These are phyloP conservation scores for Hystrix cristata DNA, from an alignment of 2,113 vertebrate species.

Conservation along the genomic window DNA sequence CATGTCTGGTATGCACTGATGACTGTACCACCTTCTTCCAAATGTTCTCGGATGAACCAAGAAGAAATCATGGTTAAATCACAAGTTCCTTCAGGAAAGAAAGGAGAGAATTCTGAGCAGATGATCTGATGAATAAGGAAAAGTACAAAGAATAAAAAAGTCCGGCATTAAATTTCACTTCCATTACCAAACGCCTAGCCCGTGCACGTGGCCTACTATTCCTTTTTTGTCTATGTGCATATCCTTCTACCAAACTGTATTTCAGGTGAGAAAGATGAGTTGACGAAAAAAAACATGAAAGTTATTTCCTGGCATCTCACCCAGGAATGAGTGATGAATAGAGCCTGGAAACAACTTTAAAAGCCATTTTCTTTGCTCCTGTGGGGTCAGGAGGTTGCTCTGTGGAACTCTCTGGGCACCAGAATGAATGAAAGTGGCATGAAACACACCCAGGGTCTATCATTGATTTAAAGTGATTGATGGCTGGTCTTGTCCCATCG, in stretches of 20 bases:
- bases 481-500: constrained; percentile 80
- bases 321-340: constrained; percentile 83
- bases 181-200: background rate
- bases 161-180: constrained; percentile 7
- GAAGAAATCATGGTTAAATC: constrained; percentile 21
- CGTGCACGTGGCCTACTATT: background rate
- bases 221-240: background rate
- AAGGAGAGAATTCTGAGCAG: constrained; percentile 6
- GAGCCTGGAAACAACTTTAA: constrained; percentile 84
- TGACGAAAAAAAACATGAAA: constrained; percentile 51
- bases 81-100: constrained; percentile 40
- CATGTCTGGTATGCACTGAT: background rate
- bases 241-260: constrained; percentile 30
- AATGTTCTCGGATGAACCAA: constrained; percentile 2
- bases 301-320: constrained; percentile 81
- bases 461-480: constrained; percentile 85
- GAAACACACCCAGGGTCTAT: constrained; percentile 82
- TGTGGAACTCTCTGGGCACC: constrained; percentile 81
- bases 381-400: constrained; percentile 79
- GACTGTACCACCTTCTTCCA: background rate
- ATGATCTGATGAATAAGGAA: constrained; percentile 25
- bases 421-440: constrained; percentile 83
- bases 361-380: constrained; percentile 85
- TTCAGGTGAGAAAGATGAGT: constrained; percentile 71
- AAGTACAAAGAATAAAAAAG: background rate